These are phyloP conservation scores for Xenus cinereus DNA, from an alignment of 2,113 vertebrate species.

Conservation along the genomic window DNA sequence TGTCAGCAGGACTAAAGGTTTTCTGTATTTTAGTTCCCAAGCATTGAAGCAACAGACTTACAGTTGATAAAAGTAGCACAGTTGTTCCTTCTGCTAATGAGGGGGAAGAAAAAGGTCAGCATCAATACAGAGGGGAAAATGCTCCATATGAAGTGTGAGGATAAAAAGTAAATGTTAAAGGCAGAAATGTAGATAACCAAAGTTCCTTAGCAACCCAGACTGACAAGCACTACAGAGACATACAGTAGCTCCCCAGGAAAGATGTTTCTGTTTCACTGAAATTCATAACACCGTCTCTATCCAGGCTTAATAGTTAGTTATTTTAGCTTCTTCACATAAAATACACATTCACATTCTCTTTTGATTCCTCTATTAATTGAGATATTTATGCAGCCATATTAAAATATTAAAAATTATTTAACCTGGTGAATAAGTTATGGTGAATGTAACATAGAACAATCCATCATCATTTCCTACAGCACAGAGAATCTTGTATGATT, in stretches of 20 bases:
- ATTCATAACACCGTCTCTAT: neutral
- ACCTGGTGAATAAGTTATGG: neutral
- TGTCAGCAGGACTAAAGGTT: neutral
- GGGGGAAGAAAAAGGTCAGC: slow-evolving; percentile 27
- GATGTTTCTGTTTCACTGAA: neutral
- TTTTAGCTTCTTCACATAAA: neutral
- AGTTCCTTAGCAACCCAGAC: slow-evolving; percentile 24
- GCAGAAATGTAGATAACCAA: neutral
- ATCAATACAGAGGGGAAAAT: neutral
- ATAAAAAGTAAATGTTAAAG: slow-evolving; percentile 25
- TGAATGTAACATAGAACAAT: neutral
- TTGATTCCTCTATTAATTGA: neutral
- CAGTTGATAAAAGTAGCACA: neutral
- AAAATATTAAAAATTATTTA: neutral
- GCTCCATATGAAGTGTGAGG: neutral
- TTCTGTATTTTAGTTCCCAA: neutral
- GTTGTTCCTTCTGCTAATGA: slow-evolving; percentile 34
- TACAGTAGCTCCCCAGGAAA: neutral
- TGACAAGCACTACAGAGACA: neutral
- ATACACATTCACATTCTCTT: neutral
- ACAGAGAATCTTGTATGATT: neutral
- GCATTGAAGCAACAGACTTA: neutral
- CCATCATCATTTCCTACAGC: neutral
- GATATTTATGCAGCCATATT: neutral
- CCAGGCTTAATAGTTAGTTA: neutral